Percentiles rank a stretch among this genome's conserved stretches.
Conservation (phyloP, 2,797 vertebrate species). For the Luscinia megarhynchos region DNA sequence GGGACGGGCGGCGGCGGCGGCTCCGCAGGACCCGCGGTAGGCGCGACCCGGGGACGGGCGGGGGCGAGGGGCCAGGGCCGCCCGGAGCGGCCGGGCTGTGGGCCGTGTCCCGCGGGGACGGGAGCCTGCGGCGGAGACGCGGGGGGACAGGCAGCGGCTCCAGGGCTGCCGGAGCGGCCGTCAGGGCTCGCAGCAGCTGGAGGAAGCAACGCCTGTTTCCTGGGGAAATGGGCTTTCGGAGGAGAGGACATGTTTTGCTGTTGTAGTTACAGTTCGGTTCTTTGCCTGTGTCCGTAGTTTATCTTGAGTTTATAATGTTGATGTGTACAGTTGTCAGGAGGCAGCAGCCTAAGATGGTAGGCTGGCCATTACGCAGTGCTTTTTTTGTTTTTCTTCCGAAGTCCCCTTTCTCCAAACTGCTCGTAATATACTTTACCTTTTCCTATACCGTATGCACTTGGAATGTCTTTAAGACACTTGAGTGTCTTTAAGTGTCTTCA, state of each 20-base stretch:
- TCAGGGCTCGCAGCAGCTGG: neutral
- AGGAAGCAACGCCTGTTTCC: neutral
- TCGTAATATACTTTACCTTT: neutral
- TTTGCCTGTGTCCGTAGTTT: neutral
- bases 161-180: neutral
- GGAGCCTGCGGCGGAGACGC: neutral
- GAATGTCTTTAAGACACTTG: neutral
- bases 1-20: neutral
- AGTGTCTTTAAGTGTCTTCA: neutral
- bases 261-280: neutral
- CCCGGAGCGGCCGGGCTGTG: neutral
- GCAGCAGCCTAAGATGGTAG: neutral
- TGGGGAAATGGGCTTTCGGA: neutral
- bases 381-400: neutral
- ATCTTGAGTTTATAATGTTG: rapidly evolving
- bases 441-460: rapidly evolving
- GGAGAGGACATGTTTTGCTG: neutral
- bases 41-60: neutral
- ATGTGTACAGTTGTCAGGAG: rapidly evolving
- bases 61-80: rapidly evolving
- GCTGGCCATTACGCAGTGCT: neutral
- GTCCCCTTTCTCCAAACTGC: neutral
- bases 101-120: neutral
- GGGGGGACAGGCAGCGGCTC: neutral
- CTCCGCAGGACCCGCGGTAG: neutral